Percentiles rank a stretch among this genome's conserved stretches.
Evolutionary conservation across 2,797 vertebrate species (phyloP).

Genomic region (Cryptoprocta ferox): DNA sequence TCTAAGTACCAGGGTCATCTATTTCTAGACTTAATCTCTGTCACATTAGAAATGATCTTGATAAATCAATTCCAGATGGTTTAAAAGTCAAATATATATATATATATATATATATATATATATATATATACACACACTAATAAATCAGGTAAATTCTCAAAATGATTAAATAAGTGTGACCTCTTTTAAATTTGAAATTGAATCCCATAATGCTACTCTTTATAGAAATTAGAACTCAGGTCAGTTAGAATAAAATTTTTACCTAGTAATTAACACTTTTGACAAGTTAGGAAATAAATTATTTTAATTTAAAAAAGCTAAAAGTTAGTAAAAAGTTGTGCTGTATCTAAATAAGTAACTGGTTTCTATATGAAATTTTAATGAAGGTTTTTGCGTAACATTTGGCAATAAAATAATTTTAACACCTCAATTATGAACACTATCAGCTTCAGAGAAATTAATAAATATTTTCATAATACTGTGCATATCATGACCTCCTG

Average conservation of each 20-base stretch:
- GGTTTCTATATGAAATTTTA: conserved; percentile 70
- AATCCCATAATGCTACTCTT: conserved; percentile 46
- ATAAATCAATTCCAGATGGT: conserved; percentile 6
- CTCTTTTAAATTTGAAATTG: conserved; percentile 35
- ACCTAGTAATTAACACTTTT: conserved; percentile 58
- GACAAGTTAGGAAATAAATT: conserved; percentile 42
- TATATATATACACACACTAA: too few species aligned
- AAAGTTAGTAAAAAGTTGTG: background rate
- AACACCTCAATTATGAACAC: conserved; percentile 6
- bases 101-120: too few species aligned
- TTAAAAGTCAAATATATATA: conserved; percentile 55
- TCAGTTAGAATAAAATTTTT: conserved; percentile 58
- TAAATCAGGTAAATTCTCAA: conserved; percentile 42
- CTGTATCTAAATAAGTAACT: conserved; percentile 28
- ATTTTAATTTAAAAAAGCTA: conserved; percentile 51
- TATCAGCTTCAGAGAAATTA: conserved; percentile 68
- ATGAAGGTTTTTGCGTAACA: conserved; percentile 63
- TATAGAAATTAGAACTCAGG: conserved; percentile 46
- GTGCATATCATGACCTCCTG: background rate
- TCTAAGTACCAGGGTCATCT: conserved; percentile 39
- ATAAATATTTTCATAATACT: conserved; percentile 36
- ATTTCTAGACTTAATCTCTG: conserved; percentile 50
- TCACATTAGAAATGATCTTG: conserved; percentile 63
- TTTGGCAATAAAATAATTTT: conserved; percentile 59
- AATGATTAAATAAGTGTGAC: conserved; percentile 49